A percentile compares a stretch with the other conserved stretches of the same genome.
Evolutionary conservation across 2,113 vertebrate genomes (phyloP).

Genomic region (Ariopsis seemanni): DNA sequence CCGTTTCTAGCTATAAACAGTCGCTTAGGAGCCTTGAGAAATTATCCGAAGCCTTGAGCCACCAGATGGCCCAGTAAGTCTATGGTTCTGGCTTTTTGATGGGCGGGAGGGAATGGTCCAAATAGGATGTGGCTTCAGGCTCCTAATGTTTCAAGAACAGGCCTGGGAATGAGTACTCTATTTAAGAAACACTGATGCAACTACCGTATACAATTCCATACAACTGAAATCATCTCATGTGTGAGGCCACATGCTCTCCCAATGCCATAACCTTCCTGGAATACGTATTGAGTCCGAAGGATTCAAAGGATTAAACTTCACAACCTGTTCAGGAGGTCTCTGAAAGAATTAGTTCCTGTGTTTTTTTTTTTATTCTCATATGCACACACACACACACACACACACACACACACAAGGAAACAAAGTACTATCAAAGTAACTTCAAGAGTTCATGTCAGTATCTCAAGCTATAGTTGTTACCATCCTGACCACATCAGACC

Average conservation of each 20-base stretch:
- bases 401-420: not conserved
- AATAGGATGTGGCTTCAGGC: not conserved
- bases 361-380: not conserved
- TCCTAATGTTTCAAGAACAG: not conserved
- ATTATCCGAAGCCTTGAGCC: not conserved
- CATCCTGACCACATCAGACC: not conserved
- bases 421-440: not conserved
- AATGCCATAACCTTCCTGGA: not conserved
- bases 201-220: not conserved
- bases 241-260: not conserved
- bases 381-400: not conserved
- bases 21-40: not conserved
- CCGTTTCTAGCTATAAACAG: not conserved
- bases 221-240: not conserved
- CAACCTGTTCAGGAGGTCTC: not conserved
- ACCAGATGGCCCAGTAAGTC: slow-evolving; percentile 2
- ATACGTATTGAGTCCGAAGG: too few relatives aligned
- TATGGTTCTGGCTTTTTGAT: not conserved
- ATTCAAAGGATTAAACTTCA: not conserved
- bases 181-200: not conserved
- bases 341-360: not conserved
- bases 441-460: not conserved
- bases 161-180: not conserved
- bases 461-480: not conserved
- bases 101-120: not conserved